Evolutionary conservation across 1,140 invertebrate genomes (phyloP), one percentile per base, ranked within the genome.

Genomic region (Pseudomyrmex pallidus): DNA sequence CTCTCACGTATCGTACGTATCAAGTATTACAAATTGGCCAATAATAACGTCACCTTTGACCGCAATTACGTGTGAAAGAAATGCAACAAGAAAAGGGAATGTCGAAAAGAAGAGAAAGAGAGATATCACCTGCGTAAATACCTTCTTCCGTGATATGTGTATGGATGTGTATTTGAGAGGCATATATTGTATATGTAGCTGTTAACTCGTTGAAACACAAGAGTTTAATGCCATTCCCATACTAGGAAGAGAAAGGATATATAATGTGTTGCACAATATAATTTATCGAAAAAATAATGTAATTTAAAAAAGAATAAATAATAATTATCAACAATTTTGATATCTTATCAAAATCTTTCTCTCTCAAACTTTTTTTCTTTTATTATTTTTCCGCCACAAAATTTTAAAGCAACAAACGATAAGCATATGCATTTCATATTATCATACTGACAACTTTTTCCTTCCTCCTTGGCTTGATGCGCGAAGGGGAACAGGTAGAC

Each of bases 401-500:
- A 67, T 46, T 17, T 68, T 17, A 12, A 56, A 22, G 50, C 25
- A 35, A 35, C 35, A 15, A 67, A 70, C 35, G 17, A 25, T 57
- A 70, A 48, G 5, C 52, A 54, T 52, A 66, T 66, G 25, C 46
- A 15, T 63, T 35, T 50, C n/a, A 5, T 52, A 12, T 46, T 48
- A 64, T 70, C 64, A 22, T 46, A 46, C 2, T 9, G n/a, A 20
- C 15, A 61, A 82, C 20, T 25, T 22, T 73, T 67, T 74, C 86
- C 85, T 59, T 84, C 86, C 82, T 57, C 50, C 63, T 61, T 63
- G 7, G 52, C 57, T 56, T 25, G 59, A 56, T 76, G 62, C 66
- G 54, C 72, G 48, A 22, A 20, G 17, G 66, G 50, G 59, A 67
- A 77, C 62, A 72, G 73, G 77, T 13, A 64, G 74, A 90, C 74